Evolutionary conservation across 1,140 invertebrate genomes (phyloP), one percentile per base, ranked within the genome.

Genomic region (Apis laboriosa): DNA sequence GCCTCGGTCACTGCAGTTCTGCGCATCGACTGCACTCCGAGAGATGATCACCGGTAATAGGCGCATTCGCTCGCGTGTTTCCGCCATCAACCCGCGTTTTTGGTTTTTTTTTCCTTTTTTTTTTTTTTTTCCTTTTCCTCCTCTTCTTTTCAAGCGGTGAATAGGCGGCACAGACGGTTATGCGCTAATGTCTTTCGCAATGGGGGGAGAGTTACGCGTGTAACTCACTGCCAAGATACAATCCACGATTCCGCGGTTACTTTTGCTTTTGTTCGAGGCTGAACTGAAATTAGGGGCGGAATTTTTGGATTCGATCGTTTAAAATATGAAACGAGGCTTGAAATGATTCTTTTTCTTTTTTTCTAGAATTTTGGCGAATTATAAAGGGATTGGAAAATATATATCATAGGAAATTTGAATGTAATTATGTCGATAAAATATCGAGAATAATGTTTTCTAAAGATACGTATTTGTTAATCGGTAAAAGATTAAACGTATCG

Each of bases 1-100:
- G 55, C 60, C 49, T 64, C 61, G 74, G 74, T 64, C 74, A 64
- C 74, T 76, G 74, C 74, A 64, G 74, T 28, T 64, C n/a, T n/a
- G 71, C 24, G 74, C 60, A 76, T 63, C 24, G 24, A 28, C 60
- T 64, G 21, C 60, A 55, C 60, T 56, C 56, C 19, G 12, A 7
- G 43, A 24, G 74, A 63, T 76, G 60, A 76, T 76, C 74, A 64
- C 49, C 43, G 60, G 15, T 73, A 73, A 73, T 58, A 73, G 55
- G 28, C n/a, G 34, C 34, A 74, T 74, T 74, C 34, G 53, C 28
- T 74, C 55, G 72, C 74, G 24, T 28, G 74, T 61, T 53, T 43
- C 34, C 24, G n/a, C 60, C 24, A n/a, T 8, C 64, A 21, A 28
- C 24, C 17, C 13, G 5, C 12, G 8, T 15, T 34, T 51, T 28